Percentiles rank a stretch among this genome's conserved stretches.
phyloP scores from a whole-genome alignment of 2,888 invertebrate species.

The Philaethria dido region DNA sequence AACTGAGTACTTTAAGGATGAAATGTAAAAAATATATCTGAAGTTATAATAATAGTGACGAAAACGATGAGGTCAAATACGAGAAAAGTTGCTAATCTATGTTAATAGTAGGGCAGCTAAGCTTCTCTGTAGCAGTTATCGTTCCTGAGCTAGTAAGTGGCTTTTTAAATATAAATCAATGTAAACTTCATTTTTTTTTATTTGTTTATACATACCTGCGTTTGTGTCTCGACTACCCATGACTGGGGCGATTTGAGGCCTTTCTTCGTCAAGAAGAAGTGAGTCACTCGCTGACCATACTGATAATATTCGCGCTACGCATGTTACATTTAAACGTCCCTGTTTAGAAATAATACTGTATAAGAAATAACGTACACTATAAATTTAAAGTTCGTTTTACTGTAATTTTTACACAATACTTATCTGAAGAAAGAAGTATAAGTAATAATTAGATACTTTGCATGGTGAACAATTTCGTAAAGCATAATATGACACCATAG shows the following conservation, averaged over 20 bases:
- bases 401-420: too few relatives aligned
- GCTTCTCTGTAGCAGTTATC: too few relatives aligned
- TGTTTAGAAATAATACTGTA: slow-evolving; percentile 47
- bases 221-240: slow-evolving; percentile 86
- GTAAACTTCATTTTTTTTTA: not conserved
- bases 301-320: slow-evolving; percentile 84
- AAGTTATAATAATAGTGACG: not conserved
- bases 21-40: not conserved
- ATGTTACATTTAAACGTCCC: slow-evolving; percentile 84
- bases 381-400: too few relatives aligned
- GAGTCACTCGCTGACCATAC: slow-evolving; percentile 83
- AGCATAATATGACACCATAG: too few relatives aligned
- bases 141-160: not conserved
- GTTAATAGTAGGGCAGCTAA: too few relatives aligned
- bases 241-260: slow-evolving; percentile 86
- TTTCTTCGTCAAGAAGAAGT: slow-evolving; percentile 84
- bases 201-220: slow-evolving; percentile 56
- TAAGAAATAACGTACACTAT: not conserved
- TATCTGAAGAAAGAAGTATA: too few relatives aligned
- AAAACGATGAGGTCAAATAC: too few relatives aligned
- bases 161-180: not conserved
- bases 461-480: too few relatives aligned
- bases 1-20: not conserved
- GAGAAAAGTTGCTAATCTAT: too few relatives aligned
- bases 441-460: too few relatives aligned